These are phyloP conservation scores for Drosophila arawakana DNA, from an alignment of 1,140 invertebrate genomes.

Conservation along the genomic window DNA sequence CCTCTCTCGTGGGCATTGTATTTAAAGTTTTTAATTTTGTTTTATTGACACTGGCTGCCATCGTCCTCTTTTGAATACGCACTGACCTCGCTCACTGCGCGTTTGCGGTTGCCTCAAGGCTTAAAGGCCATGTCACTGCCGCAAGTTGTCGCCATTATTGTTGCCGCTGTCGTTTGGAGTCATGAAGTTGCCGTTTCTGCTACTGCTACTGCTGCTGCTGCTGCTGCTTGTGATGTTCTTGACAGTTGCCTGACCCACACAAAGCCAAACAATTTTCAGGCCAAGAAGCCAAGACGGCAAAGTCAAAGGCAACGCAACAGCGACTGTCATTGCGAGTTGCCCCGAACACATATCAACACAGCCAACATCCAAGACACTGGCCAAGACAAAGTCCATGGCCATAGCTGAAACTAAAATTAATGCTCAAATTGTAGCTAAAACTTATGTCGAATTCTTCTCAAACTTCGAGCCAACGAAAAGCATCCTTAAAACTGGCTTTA, in stretches of 20 bases:
- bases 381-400: slow-evolving; percentile 3
- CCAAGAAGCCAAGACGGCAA: slow-evolving; percentile 7
- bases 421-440: slow-evolving; percentile 8
- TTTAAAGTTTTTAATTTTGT: slow-evolving; percentile 79
- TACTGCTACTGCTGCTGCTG: not conserved
- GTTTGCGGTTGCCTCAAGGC: not conserved
- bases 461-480: not conserved
- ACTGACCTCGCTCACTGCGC: slow-evolving; percentile 2
- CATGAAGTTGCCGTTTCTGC: too few species aligned
- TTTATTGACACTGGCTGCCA: slow-evolving; percentile 67
- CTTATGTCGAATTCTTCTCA: not conserved
- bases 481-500: not conserved
- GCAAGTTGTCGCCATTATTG: slow-evolving; percentile 29
- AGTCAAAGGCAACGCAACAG: slow-evolving; percentile 30
- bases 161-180: not conserved
- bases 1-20: slow-evolving; percentile 21
- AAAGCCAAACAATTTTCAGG: slow-evolving; percentile 53
- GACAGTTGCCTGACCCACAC: slow-evolving; percentile 57
- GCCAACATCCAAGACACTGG: not conserved
- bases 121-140: slow-evolving; percentile 39
- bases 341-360: slow-evolving; percentile 13
- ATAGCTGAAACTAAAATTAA: slow-evolving; percentile 8
- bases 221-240: slow-evolving; percentile 23
- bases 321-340: slow-evolving; percentile 67
- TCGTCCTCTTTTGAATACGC: slow-evolving; percentile 3